A percentile compares a stretch with the other conserved stretches of the same genome.
These are phyloP conservation scores for Gila orcuttii DNA, from an alignment of 2,113 vertebrate genomes.

Conservation along the genomic window DNA sequence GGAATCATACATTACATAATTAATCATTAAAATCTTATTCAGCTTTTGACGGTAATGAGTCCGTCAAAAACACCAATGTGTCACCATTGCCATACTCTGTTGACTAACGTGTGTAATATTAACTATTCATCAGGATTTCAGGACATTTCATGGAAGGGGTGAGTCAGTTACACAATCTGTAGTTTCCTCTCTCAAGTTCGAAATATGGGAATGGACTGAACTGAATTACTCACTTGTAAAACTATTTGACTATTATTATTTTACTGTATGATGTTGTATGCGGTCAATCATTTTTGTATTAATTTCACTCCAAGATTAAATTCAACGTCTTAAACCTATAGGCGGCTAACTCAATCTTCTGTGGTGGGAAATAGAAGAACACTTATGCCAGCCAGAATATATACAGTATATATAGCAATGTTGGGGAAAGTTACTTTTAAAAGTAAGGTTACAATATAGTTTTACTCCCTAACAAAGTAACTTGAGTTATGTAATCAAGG, in stretches of 20 bases:
- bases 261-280: not conserved
- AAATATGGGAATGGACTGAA: not conserved
- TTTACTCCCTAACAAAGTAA: too few relatives aligned
- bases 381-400: too few relatives aligned
- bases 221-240: not conserved
- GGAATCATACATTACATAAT: not conserved
- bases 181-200: not conserved
- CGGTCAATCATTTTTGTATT: not conserved
- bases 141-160: not conserved
- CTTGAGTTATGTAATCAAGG: too few relatives aligned
- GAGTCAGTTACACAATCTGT: not conserved
- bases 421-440: too few relatives aligned
- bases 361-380: too few relatives aligned
- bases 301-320: not conserved
- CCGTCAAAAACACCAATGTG: not conserved
- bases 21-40: not conserved
- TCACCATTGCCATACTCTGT: not conserved
- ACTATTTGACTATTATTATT: not conserved
- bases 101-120: not conserved
- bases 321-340: not conserved
- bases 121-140: not conserved
- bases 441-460: too few relatives aligned
- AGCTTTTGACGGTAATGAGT: not conserved
- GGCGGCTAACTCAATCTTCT: too few relatives aligned
- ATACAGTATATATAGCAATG: too few relatives aligned